phyloP scores from a whole-genome alignment of 2,888 invertebrate genomes.

The Leptarthrus brevirostris region DNA sequence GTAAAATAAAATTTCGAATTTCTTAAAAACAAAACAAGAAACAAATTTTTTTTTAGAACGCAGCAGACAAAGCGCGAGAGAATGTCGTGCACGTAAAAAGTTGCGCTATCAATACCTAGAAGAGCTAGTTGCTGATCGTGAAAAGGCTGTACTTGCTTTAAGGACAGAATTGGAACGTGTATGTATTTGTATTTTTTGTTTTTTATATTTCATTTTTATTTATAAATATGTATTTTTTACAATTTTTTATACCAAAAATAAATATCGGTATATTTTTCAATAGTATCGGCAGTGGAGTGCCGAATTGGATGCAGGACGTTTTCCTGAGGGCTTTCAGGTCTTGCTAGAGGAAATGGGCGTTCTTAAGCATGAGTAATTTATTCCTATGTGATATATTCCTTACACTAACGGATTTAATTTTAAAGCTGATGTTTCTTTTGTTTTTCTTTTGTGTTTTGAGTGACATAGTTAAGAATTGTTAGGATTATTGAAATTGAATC shows the following conservation, averaged over 20 bases:
- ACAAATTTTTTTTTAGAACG: slow-evolving; percentile 74
- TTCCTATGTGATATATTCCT: slow-evolving; percentile 26
- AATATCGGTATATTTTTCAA: too few species aligned
- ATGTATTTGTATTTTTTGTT: slow-evolving; percentile 56
- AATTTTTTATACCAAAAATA: too few species aligned
- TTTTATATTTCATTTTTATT: too few species aligned
- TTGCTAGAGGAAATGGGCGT: slow-evolving; percentile 80
- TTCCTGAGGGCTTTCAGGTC: slow-evolving; percentile 82
- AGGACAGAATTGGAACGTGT: slow-evolving; percentile 93
- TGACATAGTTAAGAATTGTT: slow-evolving; percentile 2
- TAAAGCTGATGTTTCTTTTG: too few species aligned
- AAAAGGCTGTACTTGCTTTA: slow-evolving; percentile 89
- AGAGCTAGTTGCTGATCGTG: slow-evolving; percentile 92
- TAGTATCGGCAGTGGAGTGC: slow-evolving; percentile 85
- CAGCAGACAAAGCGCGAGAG: slow-evolving; percentile 95
- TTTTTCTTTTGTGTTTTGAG: not conserved
- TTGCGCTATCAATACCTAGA: slow-evolving; percentile 96
- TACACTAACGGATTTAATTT: not conserved
- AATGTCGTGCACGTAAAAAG: slow-evolving; percentile 96
- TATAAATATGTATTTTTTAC: too few species aligned
- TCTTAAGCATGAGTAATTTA: slow-evolving; percentile 73
- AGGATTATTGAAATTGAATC: not conserved
- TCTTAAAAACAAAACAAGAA: too few species aligned
- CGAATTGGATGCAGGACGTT: slow-evolving; percentile 82
- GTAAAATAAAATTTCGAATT: slow-evolving; percentile 68